These are phyloP conservation scores for Ormyrus pomaceus DNA, from an alignment of 2,888 invertebrate species.

Conservation along the genomic window DNA sequence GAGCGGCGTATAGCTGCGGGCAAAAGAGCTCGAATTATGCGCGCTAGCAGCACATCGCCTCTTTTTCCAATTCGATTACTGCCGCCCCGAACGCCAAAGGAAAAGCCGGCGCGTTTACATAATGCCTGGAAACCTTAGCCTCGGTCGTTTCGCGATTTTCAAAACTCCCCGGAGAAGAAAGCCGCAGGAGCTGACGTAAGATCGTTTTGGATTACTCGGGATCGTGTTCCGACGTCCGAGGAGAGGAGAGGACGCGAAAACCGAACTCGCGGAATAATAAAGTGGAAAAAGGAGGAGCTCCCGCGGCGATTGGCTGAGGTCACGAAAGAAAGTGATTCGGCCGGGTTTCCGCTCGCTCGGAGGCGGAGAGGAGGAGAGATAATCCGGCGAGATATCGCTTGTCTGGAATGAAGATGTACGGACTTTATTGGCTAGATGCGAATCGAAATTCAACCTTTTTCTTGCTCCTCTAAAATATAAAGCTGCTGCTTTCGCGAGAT, in stretches of 20 bases:
- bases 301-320: no score
- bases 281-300: not conserved
- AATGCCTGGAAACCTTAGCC: not conserved
- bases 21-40: conserved; percentile 6
- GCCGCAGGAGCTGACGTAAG: conserved; percentile 27
- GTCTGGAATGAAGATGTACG: not conserved
- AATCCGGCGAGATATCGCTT: no score
- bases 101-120: not conserved
- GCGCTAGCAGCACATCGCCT: not conserved
- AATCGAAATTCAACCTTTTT: not conserved
- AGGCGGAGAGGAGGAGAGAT: not conserved
- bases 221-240: conserved; percentile 34
- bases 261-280: not conserved
- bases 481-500: no score
- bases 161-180: not conserved
- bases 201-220: conserved; percentile 29
- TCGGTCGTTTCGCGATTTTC: not conserved
- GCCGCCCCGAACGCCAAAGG: no score
- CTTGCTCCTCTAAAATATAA: no score
- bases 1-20: conserved; percentile 13
- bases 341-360: no score
- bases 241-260: not conserved
- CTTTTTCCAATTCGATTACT: no score
- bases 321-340: no score
- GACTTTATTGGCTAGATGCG: not conserved